Conservation (phyloP, 2,888 invertebrate species). For the Sphaerophoria taeniata region DNA sequence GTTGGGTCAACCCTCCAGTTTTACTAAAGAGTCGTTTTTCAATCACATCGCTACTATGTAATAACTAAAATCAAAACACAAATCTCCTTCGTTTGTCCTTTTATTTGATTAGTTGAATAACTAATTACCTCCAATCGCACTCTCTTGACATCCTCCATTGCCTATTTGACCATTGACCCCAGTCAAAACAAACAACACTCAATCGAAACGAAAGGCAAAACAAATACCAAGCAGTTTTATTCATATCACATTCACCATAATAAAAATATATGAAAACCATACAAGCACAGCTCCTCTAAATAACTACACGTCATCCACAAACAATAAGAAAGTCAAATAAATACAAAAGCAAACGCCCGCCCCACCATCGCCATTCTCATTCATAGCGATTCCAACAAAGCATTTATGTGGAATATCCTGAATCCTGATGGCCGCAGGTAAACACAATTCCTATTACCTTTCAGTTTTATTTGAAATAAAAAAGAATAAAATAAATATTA, state of each 20-base stretch:
- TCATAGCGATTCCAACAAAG: not conserved
- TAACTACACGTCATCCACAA: constrained; percentile 31
- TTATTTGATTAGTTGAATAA: not conserved
- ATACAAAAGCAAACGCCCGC: constrained; percentile 9
- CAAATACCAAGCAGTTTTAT: constrained; percentile 22
- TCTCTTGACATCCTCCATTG: not conserved
- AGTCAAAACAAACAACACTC: constrained; percentile 7
- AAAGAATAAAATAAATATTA: constrained; percentile 15
- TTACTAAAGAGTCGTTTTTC: too few species aligned
- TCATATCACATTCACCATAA: constrained; percentile 11
- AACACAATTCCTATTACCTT: constrained; percentile 37
- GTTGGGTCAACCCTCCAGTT: too few species aligned
- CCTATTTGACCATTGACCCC: not conserved
- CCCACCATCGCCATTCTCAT: not conserved
- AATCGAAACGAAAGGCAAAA: not conserved
- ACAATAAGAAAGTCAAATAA: constrained; percentile 38
- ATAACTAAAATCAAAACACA: too few species aligned
- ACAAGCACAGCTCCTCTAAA: not conserved
- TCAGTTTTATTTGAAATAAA: constrained; percentile 30
- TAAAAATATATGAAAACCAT: not conserved
- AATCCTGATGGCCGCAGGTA: constrained; percentile 24
- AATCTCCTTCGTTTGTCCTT: too few species aligned
- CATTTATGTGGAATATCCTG: constrained; percentile 13
- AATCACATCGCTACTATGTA: too few species aligned
- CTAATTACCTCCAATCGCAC: not conserved